Evolutionary conservation across 2,888 invertebrate species (phyloP), one percentile per base, ranked within the genome.

Genomic region (Ecliptopera silaceata): DNA sequence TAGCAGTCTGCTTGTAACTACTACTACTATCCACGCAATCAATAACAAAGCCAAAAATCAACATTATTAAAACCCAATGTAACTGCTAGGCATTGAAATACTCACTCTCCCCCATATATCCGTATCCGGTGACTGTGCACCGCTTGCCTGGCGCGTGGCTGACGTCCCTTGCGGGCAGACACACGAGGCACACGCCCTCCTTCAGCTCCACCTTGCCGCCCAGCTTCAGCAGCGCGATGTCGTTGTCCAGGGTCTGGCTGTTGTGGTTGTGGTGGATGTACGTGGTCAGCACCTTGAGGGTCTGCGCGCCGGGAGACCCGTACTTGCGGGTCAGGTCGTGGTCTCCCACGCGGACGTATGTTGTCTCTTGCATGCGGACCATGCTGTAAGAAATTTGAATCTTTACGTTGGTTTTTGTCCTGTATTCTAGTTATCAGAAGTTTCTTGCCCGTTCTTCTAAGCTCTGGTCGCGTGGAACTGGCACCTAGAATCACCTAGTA

Each of bases 201-300:
- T 96, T 95, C 3, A 97, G 92, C 79, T 97, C 97, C 0, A 96
- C 97, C 80, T 97, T 97, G 0, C 97, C 97, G 63, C 96, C 96
- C 17, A 98, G 92, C 80, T 97, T 97, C 10, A 98, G 91, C 59
- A 98, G 82, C 1, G 98, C 98, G 63, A 98, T 97, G 74, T 98
- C 98, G 73, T 98, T 98, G 80, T 97, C 98, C 65, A 98, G 86
- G 1, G 98, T 98, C 84, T 97, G 97, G 69, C 97, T 97, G 85
- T 98, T 98, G 91, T 98, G 98, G 88, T 98, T 98, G 84, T 98
- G 98, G 77, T 98, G 98, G 61, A 98, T 98, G 82, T 98, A 98
- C 0, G 97, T 97, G 49, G 98, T 98, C 50, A 97, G 97, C 1
- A 98, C 97, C 12, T 97, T 92, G 15, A 97, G 88, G 0, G 97